Conservation (phyloP, 2,888 invertebrate species). For the Epinotia demarniana region DNA sequence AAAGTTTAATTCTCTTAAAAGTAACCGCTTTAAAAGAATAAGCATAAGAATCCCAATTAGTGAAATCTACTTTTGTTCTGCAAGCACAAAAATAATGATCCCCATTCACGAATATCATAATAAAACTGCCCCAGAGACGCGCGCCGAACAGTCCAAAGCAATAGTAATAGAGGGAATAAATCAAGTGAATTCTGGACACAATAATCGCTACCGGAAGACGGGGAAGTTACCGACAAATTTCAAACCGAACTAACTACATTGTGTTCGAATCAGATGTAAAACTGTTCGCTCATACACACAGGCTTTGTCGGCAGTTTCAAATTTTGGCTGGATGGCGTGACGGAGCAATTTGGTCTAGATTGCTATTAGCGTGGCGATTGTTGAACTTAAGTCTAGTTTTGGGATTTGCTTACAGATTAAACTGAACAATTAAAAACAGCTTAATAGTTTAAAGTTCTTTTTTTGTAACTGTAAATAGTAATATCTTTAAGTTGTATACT, state of each 20-base stretch:
- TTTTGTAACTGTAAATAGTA: too few species aligned
- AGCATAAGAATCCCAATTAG: background rate
- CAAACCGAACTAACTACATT: constrained; percentile 54
- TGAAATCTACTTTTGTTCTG: background rate
- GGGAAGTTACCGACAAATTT: constrained; percentile 60
- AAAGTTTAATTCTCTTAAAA: background rate
- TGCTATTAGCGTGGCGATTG: background rate
- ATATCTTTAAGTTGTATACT: too few species aligned
- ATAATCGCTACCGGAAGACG: constrained; percentile 60
- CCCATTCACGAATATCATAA: constrained; percentile 16
- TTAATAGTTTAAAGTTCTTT: too few species aligned
- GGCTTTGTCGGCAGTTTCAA: constrained; percentile 26
- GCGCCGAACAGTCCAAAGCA: constrained; percentile 15
- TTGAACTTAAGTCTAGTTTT: background rate
- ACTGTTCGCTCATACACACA: constrained; percentile 37
- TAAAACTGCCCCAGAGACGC: constrained; percentile 24
- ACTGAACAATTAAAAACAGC: too few species aligned
- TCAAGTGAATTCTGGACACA: constrained; percentile 60
- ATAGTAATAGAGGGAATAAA: constrained; percentile 57
- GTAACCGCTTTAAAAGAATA: background rate
- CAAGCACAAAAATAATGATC: background rate
- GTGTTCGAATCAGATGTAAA: constrained; percentile 50
- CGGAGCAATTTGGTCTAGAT: constrained; percentile 3
- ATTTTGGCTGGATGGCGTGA: constrained; percentile 7
- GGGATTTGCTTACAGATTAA: too few species aligned